These are phyloP conservation scores for Eupithecia vulgata DNA, from an alignment of 2,888 invertebrate genomes.

Conservation along the genomic window DNA sequence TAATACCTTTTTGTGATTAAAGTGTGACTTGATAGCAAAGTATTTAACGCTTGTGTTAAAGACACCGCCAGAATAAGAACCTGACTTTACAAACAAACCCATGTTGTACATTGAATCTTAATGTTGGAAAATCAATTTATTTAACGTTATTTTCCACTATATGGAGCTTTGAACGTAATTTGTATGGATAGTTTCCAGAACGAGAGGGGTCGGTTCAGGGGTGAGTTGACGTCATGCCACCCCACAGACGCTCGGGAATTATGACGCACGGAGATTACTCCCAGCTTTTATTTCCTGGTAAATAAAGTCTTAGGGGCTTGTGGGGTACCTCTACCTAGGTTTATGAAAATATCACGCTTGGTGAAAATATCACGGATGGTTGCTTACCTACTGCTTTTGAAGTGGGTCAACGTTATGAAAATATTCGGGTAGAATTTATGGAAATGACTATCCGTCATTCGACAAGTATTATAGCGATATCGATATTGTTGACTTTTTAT, in stretches of 20 bases:
- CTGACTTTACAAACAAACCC: background rate
- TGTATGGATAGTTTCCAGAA: slow-evolving; percentile 30
- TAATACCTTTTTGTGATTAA: background rate
- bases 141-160: slow-evolving; percentile 19
- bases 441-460: background rate
- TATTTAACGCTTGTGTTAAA: background rate
- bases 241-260: slow-evolving; percentile 53
- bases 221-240: slow-evolving; percentile 59
- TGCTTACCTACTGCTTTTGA: background rate
- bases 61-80: background rate
- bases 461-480: background rate
- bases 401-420: slow-evolving; percentile 16
- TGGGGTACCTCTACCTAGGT: slow-evolving; percentile 36
- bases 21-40: background rate
- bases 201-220: slow-evolving; percentile 22
- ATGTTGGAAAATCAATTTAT: slow-evolving; percentile 18
- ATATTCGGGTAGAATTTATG: slow-evolving; percentile 1
- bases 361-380: slow-evolving; percentile 19
- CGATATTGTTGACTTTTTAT: background rate
- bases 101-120: background rate
- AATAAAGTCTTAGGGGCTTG: slow-evolving; percentile 36
- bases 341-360: slow-evolving; percentile 24
- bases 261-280: slow-evolving; percentile 68
- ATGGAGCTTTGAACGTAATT: slow-evolving; percentile 28
- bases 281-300: slow-evolving; percentile 57